Percentiles rank a stretch among this genome's conserved stretches.
Conservation (phyloP, 2,113 vertebrate species). For the Noctilio leporinus region DNA sequence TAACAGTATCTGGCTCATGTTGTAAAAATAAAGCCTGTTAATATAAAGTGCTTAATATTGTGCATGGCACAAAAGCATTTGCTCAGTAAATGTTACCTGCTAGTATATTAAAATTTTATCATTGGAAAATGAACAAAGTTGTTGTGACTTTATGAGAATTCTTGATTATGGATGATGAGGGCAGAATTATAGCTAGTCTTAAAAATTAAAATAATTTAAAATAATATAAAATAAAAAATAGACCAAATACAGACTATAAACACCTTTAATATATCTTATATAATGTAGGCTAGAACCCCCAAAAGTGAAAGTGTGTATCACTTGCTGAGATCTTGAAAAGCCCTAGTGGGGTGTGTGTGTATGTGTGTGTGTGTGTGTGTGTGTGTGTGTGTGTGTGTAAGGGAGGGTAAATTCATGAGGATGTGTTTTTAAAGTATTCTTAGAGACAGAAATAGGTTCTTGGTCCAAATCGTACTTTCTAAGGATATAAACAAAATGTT, state of each 20-base stretch:
- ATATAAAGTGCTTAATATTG: not conserved
- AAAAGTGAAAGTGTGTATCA: not conserved
- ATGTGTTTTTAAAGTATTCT: not conserved
- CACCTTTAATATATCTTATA: not conserved
- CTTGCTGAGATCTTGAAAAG: not conserved
- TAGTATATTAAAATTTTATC: not conserved
- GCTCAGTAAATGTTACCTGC: not conserved
- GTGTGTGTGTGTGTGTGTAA: not conserved
- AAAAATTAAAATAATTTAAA: not conserved
- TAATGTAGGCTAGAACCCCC: fast-evolving
- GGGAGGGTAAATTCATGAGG: not conserved
- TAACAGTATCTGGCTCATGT: not conserved
- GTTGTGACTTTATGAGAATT: not conserved
- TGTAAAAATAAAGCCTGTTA: not conserved
- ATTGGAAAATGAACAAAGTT: not conserved
- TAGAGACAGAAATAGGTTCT: not conserved
- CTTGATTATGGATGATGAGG: not conserved
- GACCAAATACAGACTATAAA: not conserved
- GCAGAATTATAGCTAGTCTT: not conserved
- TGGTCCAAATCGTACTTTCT: not conserved
- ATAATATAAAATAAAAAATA: not conserved
- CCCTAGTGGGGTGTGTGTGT: not conserved
- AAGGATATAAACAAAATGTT: not conserved
- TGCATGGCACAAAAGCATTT: not conserved
- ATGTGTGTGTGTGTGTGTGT: not conserved